phyloP scores from a whole-genome alignment of 2,797 vertebrate genomes.

The Microctenopoma stevenorrisi region DNA sequence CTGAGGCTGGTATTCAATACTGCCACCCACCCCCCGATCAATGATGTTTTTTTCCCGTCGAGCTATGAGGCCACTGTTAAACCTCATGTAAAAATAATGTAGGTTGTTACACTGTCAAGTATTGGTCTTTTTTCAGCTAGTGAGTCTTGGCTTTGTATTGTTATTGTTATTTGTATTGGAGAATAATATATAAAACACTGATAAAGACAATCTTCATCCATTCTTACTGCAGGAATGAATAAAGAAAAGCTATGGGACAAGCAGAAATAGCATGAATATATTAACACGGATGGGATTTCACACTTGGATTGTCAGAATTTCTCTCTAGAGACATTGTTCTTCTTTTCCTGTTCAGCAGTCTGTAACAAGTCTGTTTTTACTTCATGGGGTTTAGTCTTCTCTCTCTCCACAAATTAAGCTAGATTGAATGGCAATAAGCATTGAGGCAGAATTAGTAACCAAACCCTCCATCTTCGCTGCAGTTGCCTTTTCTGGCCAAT shows the following conservation, averaged over 20 bases:
- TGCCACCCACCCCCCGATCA: too few species aligned
- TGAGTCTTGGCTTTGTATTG: background rate
- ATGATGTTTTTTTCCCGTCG: too few species aligned
- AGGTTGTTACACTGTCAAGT: background rate
- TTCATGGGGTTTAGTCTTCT: constrained; percentile 34
- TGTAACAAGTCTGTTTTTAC: constrained; percentile 49
- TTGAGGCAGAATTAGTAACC: constrained; percentile 51
- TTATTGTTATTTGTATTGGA: too few species aligned
- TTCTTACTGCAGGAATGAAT: constrained; percentile 11
- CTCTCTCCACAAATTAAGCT: constrained; percentile 37
- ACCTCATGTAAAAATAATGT: too few species aligned
- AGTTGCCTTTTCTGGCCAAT: constrained; percentile 56
- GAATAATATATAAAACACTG: background rate
- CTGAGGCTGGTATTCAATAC: too few species aligned
- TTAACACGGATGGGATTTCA: constrained; percentile 16
- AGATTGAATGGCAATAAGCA: constrained; percentile 49
- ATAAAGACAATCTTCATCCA: background rate
- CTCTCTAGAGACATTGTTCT: constrained; percentile 27
- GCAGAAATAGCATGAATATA: constrained; percentile 22
- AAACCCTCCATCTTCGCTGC: constrained; percentile 36
- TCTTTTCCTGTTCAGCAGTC: constrained; percentile 37
- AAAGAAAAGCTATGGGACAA: constrained; percentile 12
- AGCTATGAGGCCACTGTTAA: too few species aligned
- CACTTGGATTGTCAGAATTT: constrained; percentile 37
- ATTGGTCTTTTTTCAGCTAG: background rate